phyloP scores from a whole-genome alignment of 2,888 invertebrate species.

The Ichneumon xanthorius region DNA sequence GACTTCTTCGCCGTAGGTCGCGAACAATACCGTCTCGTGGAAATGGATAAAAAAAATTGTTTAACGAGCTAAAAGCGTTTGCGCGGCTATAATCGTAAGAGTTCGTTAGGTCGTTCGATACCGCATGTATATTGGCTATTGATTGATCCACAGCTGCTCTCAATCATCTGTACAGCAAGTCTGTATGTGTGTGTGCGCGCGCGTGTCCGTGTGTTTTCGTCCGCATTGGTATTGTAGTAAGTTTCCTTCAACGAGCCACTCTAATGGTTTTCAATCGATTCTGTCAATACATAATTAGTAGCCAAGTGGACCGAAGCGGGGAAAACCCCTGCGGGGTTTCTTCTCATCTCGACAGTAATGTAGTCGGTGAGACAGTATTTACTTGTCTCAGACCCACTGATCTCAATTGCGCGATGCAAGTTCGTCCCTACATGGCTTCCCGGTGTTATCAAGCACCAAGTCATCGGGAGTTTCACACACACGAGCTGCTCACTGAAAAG shows the following conservation, averaged over 20 bases:
- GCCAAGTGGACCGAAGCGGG: not conserved
- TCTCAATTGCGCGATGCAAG: slow-evolving; percentile 3
- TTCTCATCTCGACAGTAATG: slow-evolving; percentile 3
- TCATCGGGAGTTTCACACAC: not conserved
- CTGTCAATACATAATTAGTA: slow-evolving; percentile 7
- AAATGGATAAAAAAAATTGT: slow-evolving; percentile 14
- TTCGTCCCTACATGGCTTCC: slow-evolving; percentile 12
- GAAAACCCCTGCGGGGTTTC: slow-evolving; percentile 33
- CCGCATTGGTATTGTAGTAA: not conserved
- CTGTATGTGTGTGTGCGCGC: not conserved
- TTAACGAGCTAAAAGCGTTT: slow-evolving; percentile 4
- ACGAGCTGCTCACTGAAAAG: not conserved
- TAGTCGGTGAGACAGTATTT: not conserved
- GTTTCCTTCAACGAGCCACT: not conserved
- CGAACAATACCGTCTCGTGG: not conserved
- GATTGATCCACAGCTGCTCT: slow-evolving; percentile 20
- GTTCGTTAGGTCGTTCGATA: slow-evolving; percentile 24
- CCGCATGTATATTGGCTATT: slow-evolving; percentile 1
- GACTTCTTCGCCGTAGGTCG: not conserved
- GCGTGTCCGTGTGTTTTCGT: not conserved
- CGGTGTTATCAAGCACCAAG: not conserved
- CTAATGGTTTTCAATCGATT: slow-evolving; percentile 38
- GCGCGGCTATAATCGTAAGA: not conserved
- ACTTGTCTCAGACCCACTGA: not conserved
- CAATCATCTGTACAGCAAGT: slow-evolving; percentile 6